A percentile compares a stretch with the other conserved stretches of the same genome.
Evolutionary conservation across 2,888 invertebrate species (phyloP).

Genomic region (Drosophila neotestacea): DNA sequence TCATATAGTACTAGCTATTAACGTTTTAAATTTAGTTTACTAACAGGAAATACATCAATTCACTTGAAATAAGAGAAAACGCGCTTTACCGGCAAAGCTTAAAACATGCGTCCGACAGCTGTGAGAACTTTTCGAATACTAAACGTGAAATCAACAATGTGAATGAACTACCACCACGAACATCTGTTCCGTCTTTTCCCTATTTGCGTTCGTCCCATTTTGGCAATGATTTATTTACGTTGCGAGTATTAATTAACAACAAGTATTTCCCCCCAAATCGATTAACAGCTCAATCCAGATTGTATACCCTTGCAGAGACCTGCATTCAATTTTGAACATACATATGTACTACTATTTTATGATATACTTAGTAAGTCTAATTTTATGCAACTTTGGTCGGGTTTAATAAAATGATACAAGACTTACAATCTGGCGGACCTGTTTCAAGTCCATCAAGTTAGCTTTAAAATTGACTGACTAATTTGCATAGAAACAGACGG

Average conservation of each 20-base stretch:
- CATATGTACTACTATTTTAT: no score
- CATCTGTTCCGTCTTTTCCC: neutral
- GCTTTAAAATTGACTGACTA: no score
- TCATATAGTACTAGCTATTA: slow-evolving; percentile 1
- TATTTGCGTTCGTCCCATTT: neutral
- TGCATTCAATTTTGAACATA: no score
- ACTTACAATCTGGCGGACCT: no score
- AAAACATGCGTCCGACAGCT: slow-evolving; percentile 61
- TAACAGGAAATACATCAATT: neutral
- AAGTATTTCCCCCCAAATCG: neutral
- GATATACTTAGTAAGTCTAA: no score
- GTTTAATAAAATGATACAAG: no score
- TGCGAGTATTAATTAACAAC: neutral
- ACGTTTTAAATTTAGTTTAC: slow-evolving; percentile 1
- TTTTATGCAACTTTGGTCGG: no score
- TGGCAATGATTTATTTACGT: slow-evolving; percentile 26
- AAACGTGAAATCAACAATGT: slow-evolving; percentile 20
- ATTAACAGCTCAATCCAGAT: neutral
- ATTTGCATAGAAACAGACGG: no score
- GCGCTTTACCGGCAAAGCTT: slow-evolving; percentile 49
- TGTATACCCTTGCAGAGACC: no score
- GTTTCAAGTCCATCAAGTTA: no score
- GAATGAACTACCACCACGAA: slow-evolving; percentile 14
- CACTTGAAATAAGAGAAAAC: slow-evolving; percentile 4
- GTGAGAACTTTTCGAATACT: slow-evolving; percentile 60